Conservation (phyloP, 2,797 vertebrate genomes). For the Bufotes viridis region DNA sequence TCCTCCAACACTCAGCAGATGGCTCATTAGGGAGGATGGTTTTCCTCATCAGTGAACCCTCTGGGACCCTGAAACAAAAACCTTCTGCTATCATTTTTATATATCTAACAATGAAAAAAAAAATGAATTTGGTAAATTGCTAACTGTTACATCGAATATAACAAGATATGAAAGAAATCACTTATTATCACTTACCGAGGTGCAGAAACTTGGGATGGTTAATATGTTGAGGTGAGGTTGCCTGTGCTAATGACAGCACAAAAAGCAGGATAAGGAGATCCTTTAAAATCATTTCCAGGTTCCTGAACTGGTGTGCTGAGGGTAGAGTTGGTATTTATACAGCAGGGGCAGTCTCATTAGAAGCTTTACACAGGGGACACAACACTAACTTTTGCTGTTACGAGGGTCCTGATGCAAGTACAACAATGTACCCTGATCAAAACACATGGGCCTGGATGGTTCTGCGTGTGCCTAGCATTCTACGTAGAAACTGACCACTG, state of each 20-base stretch:
- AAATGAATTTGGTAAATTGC: not conserved
- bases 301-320: slow-evolving; percentile 38
- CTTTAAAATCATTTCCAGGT: slow-evolving; percentile 72
- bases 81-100: slow-evolving; percentile 32
- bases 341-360: slow-evolving; percentile 67
- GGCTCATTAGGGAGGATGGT: slow-evolving; percentile 5
- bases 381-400: slow-evolving; percentile 61
- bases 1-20: slow-evolving; percentile 13
- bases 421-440: slow-evolving; percentile 69
- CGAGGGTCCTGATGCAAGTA: slow-evolving; percentile 31
- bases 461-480: slow-evolving; percentile 70
- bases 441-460: slow-evolving; percentile 71
- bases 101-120: not conserved
- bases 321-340: slow-evolving; percentile 65
- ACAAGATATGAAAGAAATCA: not conserved
- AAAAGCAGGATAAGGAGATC: slow-evolving; percentile 72
- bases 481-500: slow-evolving; percentile 69
- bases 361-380: slow-evolving; percentile 18
- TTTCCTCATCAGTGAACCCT: slow-evolving; percentile 26
- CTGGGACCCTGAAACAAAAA: not conserved
- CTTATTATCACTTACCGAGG: slow-evolving; percentile 70
- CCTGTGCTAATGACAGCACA: slow-evolving; percentile 67
- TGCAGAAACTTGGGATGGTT: slow-evolving; percentile 76
- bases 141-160: not conserved
- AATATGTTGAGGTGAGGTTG: slow-evolving; percentile 67